Percentiles rank a stretch among this genome's conserved stretches.
Conservation (phyloP, 2,113 vertebrate genomes). For the Pantherophis guttatus region DNA sequence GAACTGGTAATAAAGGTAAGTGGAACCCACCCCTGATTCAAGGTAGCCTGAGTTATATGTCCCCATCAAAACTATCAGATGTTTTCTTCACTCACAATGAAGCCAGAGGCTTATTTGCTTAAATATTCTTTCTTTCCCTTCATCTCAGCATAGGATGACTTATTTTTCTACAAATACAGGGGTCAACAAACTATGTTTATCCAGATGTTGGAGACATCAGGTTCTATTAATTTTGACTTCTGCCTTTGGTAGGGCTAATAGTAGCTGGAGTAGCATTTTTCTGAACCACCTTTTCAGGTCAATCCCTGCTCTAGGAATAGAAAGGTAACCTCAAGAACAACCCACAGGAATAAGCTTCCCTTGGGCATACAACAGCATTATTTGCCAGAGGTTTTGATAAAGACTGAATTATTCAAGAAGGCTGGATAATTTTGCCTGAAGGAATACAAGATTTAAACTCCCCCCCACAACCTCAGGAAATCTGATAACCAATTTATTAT, state of each 20-base stretch:
- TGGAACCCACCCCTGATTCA: background rate
- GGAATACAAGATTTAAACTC: background rate
- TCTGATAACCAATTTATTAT: background rate
- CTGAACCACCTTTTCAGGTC: background rate
- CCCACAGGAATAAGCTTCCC: background rate
- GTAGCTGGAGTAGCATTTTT: background rate
- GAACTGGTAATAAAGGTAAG: too few species aligned
- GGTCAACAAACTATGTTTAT: background rate
- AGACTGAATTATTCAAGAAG: background rate
- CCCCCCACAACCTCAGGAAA: background rate
- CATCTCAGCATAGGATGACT: background rate
- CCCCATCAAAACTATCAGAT: background rate
- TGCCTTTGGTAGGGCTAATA: background rate
- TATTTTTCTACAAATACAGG: background rate
- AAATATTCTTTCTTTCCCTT: background rate
- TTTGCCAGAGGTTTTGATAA: background rate
- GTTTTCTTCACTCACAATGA: background rate
- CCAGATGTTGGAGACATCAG: background rate
- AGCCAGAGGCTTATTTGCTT: background rate
- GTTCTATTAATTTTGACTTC: background rate
- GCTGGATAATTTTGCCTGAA: background rate
- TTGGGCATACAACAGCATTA: background rate
- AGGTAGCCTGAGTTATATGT: background rate
- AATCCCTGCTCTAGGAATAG: background rate
- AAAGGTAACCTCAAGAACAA: background rate